Conservation (phyloP, 2,888 invertebrate species). For the Leptogaster cylindrica region DNA sequence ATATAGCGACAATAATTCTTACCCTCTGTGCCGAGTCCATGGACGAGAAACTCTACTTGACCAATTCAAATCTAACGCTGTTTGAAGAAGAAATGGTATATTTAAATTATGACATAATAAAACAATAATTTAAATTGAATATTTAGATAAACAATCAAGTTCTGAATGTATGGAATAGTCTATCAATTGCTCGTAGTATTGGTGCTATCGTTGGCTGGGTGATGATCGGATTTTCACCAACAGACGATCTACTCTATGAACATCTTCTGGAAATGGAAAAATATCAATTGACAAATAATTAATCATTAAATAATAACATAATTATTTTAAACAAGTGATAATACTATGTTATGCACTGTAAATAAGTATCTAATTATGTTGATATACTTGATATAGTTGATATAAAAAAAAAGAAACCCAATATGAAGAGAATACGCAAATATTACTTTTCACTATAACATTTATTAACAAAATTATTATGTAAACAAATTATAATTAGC, state of each 20-base stretch:
- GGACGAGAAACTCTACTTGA: conserved; percentile 59
- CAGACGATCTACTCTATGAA: conserved; percentile 64
- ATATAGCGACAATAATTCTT: conserved; percentile 62
- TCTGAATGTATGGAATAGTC: conserved; percentile 64
- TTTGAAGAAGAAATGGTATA: conserved; percentile 59
- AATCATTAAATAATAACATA: conserved; percentile 41
- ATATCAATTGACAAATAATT: conserved; percentile 62
- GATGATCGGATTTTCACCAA: conserved; percentile 64
- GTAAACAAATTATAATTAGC: background rate
- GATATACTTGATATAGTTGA: conserved; percentile 28
- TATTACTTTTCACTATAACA: background rate
- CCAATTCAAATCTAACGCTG: conserved; percentile 57
- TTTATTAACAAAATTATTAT: background rate
- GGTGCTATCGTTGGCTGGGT: conserved; percentile 66
- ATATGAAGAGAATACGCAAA: too few relatives aligned
- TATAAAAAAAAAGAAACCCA: too few relatives aligned
- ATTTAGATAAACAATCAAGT: conserved; percentile 62
- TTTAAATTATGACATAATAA: background rate
- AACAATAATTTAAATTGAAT: background rate
- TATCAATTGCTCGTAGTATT: conserved; percentile 65
- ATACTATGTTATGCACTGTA: conserved; percentile 21
- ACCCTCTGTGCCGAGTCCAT: conserved; percentile 61
- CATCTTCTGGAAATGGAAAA: conserved; percentile 62
- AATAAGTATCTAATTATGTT: too few relatives aligned
- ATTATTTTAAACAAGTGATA: conserved; percentile 30